Base-by-base conservation (phyloP, 2,888 invertebrate species). In the Acleris emargana region DNA sequence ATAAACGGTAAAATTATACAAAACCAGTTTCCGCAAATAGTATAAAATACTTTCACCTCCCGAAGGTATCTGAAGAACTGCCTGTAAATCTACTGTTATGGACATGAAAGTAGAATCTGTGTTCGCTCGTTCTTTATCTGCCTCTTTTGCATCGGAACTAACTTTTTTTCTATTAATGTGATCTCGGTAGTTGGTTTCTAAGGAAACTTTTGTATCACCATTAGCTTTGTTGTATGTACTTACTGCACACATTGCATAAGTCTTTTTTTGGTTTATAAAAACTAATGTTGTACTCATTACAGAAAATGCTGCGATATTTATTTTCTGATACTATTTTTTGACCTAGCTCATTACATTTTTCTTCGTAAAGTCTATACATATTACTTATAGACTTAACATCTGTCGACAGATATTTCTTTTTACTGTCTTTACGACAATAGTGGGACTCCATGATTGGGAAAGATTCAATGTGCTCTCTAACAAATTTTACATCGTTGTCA, bases 401-500 rank as follows among this genome's bases (percentile, higher is more conserved):
- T 17, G 59, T 53, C 49, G 68, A 68, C 11, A 72, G 22, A 58
- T 72, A 70, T 59, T 68, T 70, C 51, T 69, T 64, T 3, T 69
- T 69, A 32, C 52, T 28, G 22, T 52, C 28, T 62, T 69, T 69
- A 13, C 67, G 67, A 42, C 71, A 49, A 53, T 72, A 73, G 53
- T 74, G 72, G 11, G 70, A 71, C 59, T 72, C 70, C 28, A 71
- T 69, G 49, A 68, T 53, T 5, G 72, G 72, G n/a, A 73, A 72
- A 52, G 68, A 63, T 43, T 71, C 64, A 47, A 73, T 73, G 42
- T 70, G 70, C 1, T 67, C 60, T 49, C 54, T 68, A n/a, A 71
- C 71, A 50, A 66, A 67, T 11, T 69, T 45, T 52, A 60, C 50
- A 49, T 74, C 62, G 49, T 66, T 67, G 9, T 68, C 51, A 60